phyloP scores from a whole-genome alignment of 2,797 vertebrate genomes.

The Erpetoichthys calabaricus region DNA sequence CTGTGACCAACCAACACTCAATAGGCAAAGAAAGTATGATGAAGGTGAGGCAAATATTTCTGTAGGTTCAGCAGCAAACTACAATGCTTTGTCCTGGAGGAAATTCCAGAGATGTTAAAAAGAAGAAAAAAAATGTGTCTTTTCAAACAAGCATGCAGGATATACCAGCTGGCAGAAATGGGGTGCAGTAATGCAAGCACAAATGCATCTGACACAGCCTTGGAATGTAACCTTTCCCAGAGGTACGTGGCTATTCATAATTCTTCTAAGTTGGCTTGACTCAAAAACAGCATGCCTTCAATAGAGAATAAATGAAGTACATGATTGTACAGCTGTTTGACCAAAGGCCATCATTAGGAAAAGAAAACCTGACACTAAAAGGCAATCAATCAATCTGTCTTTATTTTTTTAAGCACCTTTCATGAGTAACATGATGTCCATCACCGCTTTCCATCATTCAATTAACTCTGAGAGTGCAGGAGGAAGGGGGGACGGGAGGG shows the following conservation, averaged over 20 bases:
- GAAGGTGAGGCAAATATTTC: no score
- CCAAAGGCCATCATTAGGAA: constrained; percentile 33
- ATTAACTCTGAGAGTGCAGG: no score
- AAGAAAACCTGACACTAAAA: constrained; percentile 10
- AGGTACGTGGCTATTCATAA: constrained; percentile 21
- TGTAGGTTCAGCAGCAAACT: constrained; percentile 1
- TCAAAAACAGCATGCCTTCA: constrained; percentile 52
- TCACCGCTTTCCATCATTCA: no score
- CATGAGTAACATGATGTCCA: no score
- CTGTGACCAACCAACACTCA: no score
- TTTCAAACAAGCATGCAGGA: no score
- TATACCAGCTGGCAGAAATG: not conserved
- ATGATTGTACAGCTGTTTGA: constrained; percentile 56
- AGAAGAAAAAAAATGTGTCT: no score
- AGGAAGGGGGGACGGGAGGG: no score
- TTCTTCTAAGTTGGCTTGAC: no score
- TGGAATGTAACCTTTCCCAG: constrained; percentile 39
- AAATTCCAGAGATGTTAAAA: constrained; percentile 7
- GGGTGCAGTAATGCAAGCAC: no score
- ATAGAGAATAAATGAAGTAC: constrained; percentile 46
- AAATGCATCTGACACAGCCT: constrained; percentile 27
- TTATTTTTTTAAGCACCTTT: no score
- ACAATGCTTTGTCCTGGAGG: constrained; percentile 3
- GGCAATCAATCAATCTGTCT: not conserved
- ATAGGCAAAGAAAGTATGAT: no score